phyloP scores from a whole-genome alignment of 2,113 vertebrate genomes.

The Bombycilla garrulus region DNA sequence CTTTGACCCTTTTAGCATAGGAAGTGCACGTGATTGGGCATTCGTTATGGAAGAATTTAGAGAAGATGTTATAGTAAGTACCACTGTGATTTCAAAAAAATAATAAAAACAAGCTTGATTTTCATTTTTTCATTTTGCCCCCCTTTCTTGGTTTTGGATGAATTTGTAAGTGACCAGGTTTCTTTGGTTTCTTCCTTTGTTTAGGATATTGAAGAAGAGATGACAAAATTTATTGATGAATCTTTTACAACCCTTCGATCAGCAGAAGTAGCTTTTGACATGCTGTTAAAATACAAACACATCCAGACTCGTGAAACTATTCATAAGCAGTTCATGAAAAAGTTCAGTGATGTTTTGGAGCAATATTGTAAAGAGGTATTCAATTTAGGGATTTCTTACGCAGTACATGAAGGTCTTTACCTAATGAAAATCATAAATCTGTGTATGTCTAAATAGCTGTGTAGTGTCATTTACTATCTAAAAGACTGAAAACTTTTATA shows the following conservation, averaged over 20 bases:
- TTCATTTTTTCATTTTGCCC: neutral
- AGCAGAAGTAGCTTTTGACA: slow-evolving; percentile 86
- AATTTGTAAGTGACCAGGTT: neutral
- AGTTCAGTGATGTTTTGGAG: slow-evolving; percentile 83
- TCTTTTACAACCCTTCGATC: slow-evolving; percentile 89
- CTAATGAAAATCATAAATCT: neutral
- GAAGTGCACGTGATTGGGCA: slow-evolving; percentile 79
- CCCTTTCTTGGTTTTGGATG: neutral
- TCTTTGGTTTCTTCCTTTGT: neutral
- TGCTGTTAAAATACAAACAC: slow-evolving; percentile 88
- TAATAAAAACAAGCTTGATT: neutral
- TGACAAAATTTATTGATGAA: slow-evolving; percentile 85
- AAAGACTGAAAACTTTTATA: neutral
- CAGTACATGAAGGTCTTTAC: neutral
- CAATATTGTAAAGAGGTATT: slow-evolving; percentile 92
- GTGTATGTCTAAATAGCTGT: neutral
- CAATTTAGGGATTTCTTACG: neutral
- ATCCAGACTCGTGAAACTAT: slow-evolving; percentile 81
- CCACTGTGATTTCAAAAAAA: neutral
- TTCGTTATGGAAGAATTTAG: slow-evolving; percentile 83
- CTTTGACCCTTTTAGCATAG: slow-evolving; percentile 85
- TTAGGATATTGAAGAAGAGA: slow-evolving; percentile 88
- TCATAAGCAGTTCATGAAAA: slow-evolving; percentile 88
- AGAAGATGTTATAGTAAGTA: slow-evolving; percentile 78
- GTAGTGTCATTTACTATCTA: neutral